Percentiles rank a stretch among this genome's conserved stretches.
Conservation (phyloP, 2,888 invertebrate genomes). For the Bibio marci region DNA sequence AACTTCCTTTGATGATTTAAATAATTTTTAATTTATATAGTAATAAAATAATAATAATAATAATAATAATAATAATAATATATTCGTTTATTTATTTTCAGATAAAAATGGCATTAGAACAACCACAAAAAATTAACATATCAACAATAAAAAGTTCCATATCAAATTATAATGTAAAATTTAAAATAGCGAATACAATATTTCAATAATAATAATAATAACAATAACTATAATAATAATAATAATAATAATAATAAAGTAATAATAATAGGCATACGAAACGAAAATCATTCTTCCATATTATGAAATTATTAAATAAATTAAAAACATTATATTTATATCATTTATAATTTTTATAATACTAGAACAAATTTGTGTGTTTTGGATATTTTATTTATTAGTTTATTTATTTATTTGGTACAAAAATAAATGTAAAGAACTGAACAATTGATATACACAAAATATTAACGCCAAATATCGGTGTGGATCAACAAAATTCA, state of each 20-base stretch:
- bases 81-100: neutral
- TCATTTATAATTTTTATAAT: no score
- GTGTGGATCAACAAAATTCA: neutral
- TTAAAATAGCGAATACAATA: neutral
- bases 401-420: no score
- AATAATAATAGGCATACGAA: neutral
- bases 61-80: no score
- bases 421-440: no score
- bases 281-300: neutral
- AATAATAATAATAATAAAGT: no score
- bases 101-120: neutral
- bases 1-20: no score
- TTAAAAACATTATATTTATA: neutral
- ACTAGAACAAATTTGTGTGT: no score
- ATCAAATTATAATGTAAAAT: conserved; percentile 1
- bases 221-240: no score
- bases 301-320: neutral
- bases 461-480: neutral
- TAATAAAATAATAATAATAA: no score
- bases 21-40: no score
- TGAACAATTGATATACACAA: no score
- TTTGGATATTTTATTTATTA: no score
- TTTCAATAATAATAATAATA: neutral
- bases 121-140: neutral
- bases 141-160: neutral